Evolutionary conservation across 1,140 invertebrate genomes (phyloP).

Genomic region (Acromyrmex echinatior): DNA sequence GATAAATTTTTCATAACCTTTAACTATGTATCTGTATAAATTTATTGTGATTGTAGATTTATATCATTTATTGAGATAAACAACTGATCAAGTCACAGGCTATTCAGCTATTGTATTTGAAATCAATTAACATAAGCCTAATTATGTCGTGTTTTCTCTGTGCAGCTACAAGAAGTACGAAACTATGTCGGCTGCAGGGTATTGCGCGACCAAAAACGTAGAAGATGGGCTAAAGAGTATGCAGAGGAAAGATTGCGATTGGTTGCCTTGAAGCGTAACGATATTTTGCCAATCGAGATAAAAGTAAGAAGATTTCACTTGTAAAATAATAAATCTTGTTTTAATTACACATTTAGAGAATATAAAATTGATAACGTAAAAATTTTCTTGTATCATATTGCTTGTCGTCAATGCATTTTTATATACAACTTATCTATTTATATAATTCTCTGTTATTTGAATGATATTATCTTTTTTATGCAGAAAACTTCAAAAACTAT

Average conservation of each 20-base stretch:
- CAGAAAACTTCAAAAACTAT: too few species aligned
- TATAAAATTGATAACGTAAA: not conserved
- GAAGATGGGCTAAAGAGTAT: slow-evolving; percentile 91
- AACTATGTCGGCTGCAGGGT: slow-evolving; percentile 53
- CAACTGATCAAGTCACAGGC: not conserved
- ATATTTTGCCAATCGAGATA: slow-evolving; percentile 93
- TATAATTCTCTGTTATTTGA: not conserved
- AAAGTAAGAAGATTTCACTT: slow-evolving; percentile 84
- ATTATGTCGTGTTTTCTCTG: not conserved
- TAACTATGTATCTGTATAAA: not conserved
- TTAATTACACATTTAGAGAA: not conserved
- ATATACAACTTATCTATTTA: not conserved
- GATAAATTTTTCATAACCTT: not conserved
- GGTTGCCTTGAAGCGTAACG: slow-evolving; percentile 92
- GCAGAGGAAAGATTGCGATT: slow-evolving; percentile 91
- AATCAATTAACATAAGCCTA: not conserved
- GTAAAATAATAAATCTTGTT: not conserved
- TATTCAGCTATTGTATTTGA: not conserved
- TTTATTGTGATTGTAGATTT: not conserved
- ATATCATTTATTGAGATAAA: not conserved
- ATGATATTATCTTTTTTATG: not conserved
- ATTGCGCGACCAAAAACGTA: slow-evolving; percentile 91
- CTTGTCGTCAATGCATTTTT: slow-evolving; percentile 8
- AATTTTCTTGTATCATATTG: not conserved
- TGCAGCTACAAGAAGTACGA: slow-evolving; percentile 89